These are phyloP conservation scores for Andricus quercusramuli DNA, from an alignment of 2,888 invertebrate genomes.

Conservation along the genomic window DNA sequence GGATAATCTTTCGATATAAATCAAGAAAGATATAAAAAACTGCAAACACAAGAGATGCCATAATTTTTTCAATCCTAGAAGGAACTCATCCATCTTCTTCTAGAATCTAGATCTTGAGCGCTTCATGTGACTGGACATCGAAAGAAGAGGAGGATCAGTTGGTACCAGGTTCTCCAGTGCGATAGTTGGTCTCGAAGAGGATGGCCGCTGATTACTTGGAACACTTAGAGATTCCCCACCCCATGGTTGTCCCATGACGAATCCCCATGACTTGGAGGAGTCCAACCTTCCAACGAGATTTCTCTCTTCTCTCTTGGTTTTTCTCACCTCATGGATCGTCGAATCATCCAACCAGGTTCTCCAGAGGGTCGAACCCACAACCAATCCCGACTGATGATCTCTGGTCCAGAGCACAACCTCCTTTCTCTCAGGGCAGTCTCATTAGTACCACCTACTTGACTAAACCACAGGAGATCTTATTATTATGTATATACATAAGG, in stretches of 20 bases:
- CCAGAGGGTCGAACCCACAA: slow-evolving; percentile 50
- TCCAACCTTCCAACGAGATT: slow-evolving; percentile 35
- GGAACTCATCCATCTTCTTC: not conserved
- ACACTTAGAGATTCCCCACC: slow-evolving; percentile 20
- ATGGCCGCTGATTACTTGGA: slow-evolving; percentile 15
- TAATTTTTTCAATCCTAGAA: not conserved
- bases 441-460: slow-evolving; percentile 57
- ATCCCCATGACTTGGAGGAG: slow-evolving; percentile 18
- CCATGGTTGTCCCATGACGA: slow-evolving; percentile 8
- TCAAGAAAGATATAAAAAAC: not conserved
- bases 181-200: slow-evolving; percentile 28
- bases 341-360: slow-evolving; percentile 52
- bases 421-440: slow-evolving; percentile 52
- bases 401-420: slow-evolving; percentile 56
- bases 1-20: not conserved
- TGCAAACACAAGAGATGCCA: not conserved
- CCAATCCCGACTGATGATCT: slow-evolving; percentile 58
- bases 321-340: slow-evolving; percentile 51
- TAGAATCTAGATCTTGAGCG: slow-evolving; percentile 2
- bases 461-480: slow-evolving; percentile 51
- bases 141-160: not conserved
- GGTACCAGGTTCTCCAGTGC: slow-evolving; percentile 20
- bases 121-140: not conserved
- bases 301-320: slow-evolving; percentile 45
- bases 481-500: slow-evolving; percentile 54